These are phyloP conservation scores for Saturnia pavonia DNA, from an alignment of 2,888 invertebrate genomes.

Conservation along the genomic window DNA sequence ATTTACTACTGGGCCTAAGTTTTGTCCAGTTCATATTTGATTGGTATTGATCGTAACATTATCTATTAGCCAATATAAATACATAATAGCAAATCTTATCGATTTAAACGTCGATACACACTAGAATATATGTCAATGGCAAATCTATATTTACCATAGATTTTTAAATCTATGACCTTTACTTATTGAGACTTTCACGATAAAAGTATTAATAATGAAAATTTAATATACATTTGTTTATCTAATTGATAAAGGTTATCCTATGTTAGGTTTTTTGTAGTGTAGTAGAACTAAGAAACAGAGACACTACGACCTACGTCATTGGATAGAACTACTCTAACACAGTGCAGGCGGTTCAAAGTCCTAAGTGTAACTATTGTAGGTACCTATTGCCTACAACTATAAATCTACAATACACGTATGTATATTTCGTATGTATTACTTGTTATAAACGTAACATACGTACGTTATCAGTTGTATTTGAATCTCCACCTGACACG, in stretches of 20 bases:
- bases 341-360: constrained; percentile 1
- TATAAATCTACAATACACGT: constrained; percentile 9
- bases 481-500: constrained; percentile 37
- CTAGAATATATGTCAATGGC: too few relatives aligned
- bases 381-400: constrained; percentile 9
- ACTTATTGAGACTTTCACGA: too few relatives aligned
- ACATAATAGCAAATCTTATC: too few relatives aligned
- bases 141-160: too few relatives aligned
- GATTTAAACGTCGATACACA: too few relatives aligned
- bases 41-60: too few relatives aligned
- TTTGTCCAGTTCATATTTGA: too few relatives aligned
- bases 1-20: too few relatives aligned
- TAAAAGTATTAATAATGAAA: too few relatives aligned
- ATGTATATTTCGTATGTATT: constrained; percentile 1
- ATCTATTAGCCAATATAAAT: too few relatives aligned
- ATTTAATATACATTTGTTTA: too few relatives aligned
- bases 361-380: constrained; percentile 18
- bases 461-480: constrained; percentile 36
- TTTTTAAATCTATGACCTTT: too few relatives aligned
- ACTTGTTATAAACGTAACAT: constrained; percentile 10
- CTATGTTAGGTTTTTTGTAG: background rate
- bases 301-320: background rate
- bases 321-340: background rate
- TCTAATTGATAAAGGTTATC: background rate
- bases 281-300: background rate